Evolutionary conservation across 2,888 invertebrate genomes (phyloP).

Genomic region (Tiliacea citrago): DNA sequence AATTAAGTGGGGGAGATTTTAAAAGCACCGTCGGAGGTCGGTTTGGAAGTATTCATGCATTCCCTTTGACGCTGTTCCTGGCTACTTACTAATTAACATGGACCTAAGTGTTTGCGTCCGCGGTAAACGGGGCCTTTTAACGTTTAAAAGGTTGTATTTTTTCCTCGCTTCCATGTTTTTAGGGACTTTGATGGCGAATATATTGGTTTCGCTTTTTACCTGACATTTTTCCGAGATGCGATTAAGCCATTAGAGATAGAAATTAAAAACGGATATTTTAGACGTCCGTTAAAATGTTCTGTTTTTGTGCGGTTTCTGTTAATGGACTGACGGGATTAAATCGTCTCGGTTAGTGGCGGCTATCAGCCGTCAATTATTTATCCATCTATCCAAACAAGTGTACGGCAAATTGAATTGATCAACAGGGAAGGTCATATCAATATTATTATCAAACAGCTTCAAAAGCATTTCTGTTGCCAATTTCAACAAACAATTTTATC

Average conservation of each 20-base stretch:
- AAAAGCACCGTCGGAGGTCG: conserved; percentile 87
- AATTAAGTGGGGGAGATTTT: conserved; percentile 88
- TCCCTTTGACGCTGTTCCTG: conserved; percentile 89
- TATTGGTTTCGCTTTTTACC: conserved; percentile 85
- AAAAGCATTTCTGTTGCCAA: conserved; percentile 15
- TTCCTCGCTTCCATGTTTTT: conserved; percentile 84
- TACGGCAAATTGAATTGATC: conserved; percentile 14
- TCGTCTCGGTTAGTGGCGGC: conserved; percentile 15
- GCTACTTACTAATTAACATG: conserved; percentile 90
- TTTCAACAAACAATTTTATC: conserved; percentile 51
- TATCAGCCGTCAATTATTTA: conserved; percentile 21
- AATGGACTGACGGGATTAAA: conserved; percentile 22
- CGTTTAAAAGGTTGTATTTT: conserved; percentile 87
- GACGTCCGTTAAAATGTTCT: conserved; percentile 41
- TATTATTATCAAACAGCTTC: conserved; percentile 18
- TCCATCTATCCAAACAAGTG: conserved; percentile 26
- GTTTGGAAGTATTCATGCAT: conserved; percentile 89
- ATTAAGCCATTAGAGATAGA: conserved; percentile 80
- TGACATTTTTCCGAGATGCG: conserved; percentile 82
- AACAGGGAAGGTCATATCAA: conserved; percentile 7
- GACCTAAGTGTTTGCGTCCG: conserved; percentile 90
- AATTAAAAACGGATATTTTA: conserved; percentile 69
- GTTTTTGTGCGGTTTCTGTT: conserved; percentile 40
- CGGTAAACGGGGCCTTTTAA: conserved; percentile 90
- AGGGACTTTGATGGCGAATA: conserved; percentile 85